Conservation (phyloP, 2,797 vertebrate genomes). For the Protosalanx chinensis region DNA sequence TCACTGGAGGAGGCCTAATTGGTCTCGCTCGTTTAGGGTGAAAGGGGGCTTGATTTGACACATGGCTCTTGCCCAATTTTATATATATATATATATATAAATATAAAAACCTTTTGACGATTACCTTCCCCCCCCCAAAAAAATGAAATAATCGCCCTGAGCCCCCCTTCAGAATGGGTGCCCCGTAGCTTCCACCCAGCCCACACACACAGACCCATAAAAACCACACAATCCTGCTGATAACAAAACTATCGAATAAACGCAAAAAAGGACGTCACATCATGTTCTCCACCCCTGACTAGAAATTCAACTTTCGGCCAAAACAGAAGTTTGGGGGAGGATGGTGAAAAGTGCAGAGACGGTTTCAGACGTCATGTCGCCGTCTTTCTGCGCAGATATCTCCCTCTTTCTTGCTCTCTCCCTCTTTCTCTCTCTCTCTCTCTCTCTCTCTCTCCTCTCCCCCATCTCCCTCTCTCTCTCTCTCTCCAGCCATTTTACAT, state of each 20-base stretch:
- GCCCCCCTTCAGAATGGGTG: slow-evolving; percentile 28
- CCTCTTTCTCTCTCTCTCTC: slow-evolving; percentile 58
- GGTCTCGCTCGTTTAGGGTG: slow-evolving; percentile 56
- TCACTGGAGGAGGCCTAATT: slow-evolving; percentile 41
- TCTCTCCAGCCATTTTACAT: slow-evolving; percentile 77
- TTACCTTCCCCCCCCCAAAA: neutral
- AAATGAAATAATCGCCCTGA: slow-evolving; percentile 15
- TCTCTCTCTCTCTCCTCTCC: slow-evolving; percentile 51
- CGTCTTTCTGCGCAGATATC: slow-evolving; percentile 1
- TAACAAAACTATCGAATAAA: slow-evolving; percentile 16
- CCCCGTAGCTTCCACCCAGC: slow-evolving; percentile 15
- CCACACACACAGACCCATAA: slow-evolving; percentile 33
- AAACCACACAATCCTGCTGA: slow-evolving; percentile 53
- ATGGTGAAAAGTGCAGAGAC: neutral
- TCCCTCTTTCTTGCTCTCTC: slow-evolving; percentile 63
- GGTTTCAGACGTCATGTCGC: slow-evolving; percentile 5
- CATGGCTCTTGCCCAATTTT: slow-evolving; percentile 14
- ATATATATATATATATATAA: too few relatives aligned
- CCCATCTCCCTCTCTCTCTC: slow-evolving; percentile 54
- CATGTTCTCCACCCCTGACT: neutral
- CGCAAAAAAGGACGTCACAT: neutral
- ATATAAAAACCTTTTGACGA: slow-evolving; percentile 19
- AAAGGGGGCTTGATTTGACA: slow-evolving; percentile 47
- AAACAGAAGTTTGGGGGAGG: slow-evolving; percentile 25
- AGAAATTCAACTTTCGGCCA: slow-evolving; percentile 45